phyloP scores from a whole-genome alignment of 2,113 vertebrate species.

The Gasterosteus nipponicus region DNA sequence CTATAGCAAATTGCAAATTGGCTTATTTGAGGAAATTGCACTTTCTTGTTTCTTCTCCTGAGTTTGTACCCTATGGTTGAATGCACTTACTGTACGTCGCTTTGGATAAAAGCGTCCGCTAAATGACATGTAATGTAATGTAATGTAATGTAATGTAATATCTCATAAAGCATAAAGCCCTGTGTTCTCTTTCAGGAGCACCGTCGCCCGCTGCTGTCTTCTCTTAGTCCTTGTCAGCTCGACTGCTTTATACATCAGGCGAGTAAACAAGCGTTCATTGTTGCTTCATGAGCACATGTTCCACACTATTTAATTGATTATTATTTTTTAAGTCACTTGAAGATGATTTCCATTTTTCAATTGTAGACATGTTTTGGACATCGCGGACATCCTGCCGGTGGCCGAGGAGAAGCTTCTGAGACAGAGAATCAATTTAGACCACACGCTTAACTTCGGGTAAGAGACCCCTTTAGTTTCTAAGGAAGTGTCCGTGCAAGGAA shows the following conservation, averaged over 20 bases:
- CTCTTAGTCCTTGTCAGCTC: neutral
- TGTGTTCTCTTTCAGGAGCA: neutral
- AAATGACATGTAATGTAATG: no score
- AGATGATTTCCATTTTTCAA: neutral
- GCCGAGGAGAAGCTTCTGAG: rapidly evolving
- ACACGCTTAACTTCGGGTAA: conserved; percentile 23
- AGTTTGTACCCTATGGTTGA: no score
- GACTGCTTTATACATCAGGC: neutral
- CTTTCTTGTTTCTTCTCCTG: no score
- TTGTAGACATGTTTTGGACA: rapidly evolving
- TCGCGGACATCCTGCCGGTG: neutral
- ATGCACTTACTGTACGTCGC: no score
- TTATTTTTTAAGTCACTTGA: neutral
- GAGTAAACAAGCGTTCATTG: neutral
- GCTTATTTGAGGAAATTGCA: no score
- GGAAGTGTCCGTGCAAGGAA: no score
- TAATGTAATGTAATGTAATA: no score
- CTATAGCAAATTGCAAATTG: no score
- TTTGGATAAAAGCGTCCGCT: no score
- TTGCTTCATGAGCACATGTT: neutral
- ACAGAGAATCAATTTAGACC: neutral
- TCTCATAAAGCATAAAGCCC: no score
- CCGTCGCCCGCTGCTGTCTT: neutral
- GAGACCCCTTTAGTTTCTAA: neutral
- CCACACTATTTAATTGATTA: neutral